phyloP scores from a whole-genome alignment of 2,888 invertebrate species.

The Junonia oenone region DNA sequence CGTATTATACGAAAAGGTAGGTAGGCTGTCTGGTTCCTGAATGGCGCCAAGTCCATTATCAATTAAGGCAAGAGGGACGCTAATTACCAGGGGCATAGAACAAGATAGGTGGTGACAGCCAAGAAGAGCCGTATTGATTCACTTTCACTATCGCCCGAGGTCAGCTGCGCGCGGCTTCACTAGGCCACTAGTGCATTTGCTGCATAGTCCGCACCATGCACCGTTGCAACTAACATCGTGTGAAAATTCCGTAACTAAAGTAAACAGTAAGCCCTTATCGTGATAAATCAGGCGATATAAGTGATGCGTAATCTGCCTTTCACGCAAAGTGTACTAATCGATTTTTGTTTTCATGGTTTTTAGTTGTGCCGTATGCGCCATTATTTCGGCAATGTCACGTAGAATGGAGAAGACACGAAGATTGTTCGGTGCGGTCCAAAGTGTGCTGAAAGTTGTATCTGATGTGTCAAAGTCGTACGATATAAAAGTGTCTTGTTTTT shows the following conservation, averaged over 20 bases:
- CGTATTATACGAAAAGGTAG: no score
- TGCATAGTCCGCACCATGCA: constrained; percentile 59
- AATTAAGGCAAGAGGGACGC: neutral
- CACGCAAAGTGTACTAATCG: no score
- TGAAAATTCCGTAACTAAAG: constrained; percentile 5
- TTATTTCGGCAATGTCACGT: no score
- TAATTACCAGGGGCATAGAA: constrained; percentile 10
- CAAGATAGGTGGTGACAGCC: constrained; percentile 42
- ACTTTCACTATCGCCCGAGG: constrained; percentile 68
- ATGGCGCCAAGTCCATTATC: neutral
- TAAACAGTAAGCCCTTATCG: neutral
- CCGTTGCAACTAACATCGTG: constrained; percentile 54
- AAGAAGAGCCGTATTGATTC: constrained; percentile 69
- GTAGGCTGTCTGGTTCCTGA: no score
- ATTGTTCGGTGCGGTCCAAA: no score
- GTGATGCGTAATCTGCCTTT: neutral
- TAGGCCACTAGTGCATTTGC: constrained; percentile 69
- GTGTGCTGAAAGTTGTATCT: neutral
- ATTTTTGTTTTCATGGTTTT: no score
- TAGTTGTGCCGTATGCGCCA: no score
- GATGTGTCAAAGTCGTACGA: neutral
- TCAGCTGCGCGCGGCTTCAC: constrained; percentile 76
- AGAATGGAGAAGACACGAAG: no score
- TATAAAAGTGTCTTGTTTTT: neutral
- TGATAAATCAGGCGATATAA: neutral